Conservation (phyloP, 2,797 vertebrate genomes). For the Sebastolobus altivelis region DNA sequence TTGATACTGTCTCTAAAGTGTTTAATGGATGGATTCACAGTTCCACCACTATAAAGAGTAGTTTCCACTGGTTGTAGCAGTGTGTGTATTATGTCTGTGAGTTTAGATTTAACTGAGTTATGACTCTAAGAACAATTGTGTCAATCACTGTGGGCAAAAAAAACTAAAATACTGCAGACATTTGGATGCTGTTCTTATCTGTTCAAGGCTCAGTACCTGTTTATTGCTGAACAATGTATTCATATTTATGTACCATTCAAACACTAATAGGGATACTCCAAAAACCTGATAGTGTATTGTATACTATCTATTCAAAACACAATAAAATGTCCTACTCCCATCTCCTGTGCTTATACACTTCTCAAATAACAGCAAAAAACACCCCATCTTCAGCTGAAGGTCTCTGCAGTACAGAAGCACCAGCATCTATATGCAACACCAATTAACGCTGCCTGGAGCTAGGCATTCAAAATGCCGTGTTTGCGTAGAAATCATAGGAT, state of each 20-base stretch:
- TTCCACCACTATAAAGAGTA: not conserved
- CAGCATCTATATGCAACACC: conserved; percentile 46
- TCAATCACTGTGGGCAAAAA: not conserved
- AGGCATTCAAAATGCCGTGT: conserved; percentile 52
- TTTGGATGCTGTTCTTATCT: not conserved
- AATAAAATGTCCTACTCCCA: not conserved
- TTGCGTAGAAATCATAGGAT: conserved; percentile 69
- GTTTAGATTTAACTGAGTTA: not conserved
- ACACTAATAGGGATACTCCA: not conserved
- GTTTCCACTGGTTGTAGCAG: not conserved
- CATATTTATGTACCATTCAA: not conserved
- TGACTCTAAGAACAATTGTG: not conserved
- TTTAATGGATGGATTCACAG: not conserved
- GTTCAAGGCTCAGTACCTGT: not conserved
- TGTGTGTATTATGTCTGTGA: not conserved
- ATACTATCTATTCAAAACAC: not conserved
- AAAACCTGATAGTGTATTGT: not conserved
- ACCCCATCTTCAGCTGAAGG: conserved; percentile 6
- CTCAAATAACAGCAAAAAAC: conserved; percentile 14
- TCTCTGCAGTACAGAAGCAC: conserved; percentile 21
- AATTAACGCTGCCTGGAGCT: conserved; percentile 68
- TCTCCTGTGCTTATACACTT: not conserved
- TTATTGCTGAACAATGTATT: not conserved
- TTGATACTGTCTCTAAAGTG: not conserved
- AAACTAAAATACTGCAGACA: not conserved